Evolutionary conservation across 2,888 invertebrate genomes (phyloP).

Genomic region (Volucella inflata): DNA sequence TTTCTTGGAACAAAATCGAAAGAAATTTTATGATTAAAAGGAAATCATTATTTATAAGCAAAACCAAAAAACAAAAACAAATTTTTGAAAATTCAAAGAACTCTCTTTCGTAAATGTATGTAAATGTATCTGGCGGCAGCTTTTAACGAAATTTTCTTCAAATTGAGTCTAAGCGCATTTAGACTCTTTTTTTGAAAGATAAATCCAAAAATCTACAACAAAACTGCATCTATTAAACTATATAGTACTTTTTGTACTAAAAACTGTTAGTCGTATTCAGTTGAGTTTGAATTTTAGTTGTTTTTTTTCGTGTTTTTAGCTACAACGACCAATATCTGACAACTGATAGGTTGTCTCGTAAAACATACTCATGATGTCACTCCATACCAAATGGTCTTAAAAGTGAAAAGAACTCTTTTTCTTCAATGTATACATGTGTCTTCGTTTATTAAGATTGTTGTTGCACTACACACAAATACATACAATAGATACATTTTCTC

Average conservation of each 20-base stretch:
- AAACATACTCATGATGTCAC: too few species aligned
- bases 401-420: slow-evolving; percentile 3
- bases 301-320: background rate
- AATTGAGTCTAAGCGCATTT: slow-evolving; percentile 64
- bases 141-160: slow-evolving; percentile 70
- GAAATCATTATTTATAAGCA: slow-evolving; percentile 61
- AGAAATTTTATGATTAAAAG: slow-evolving; percentile 59
- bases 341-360: background rate
- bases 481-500: background rate
- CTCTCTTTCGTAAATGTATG: slow-evolving; percentile 8
- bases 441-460: slow-evolving; percentile 33
- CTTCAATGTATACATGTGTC: slow-evolving; percentile 18
- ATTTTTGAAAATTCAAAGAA: too few species aligned
- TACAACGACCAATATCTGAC: background rate
- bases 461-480: slow-evolving; percentile 20
- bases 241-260: background rate
- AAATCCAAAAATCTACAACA: background rate
- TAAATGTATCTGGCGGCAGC: background rate
- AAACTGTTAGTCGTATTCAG: slow-evolving; percentile 33
- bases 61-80: background rate
- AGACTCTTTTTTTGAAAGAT: slow-evolving; percentile 66
- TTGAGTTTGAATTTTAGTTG: slow-evolving; percentile 38
- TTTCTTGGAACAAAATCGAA: slow-evolving; percentile 72
- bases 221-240: background rate
- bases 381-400: too few species aligned